Conservation (phyloP, 2,888 invertebrate genomes). For the Agrilus cyanescens region DNA sequence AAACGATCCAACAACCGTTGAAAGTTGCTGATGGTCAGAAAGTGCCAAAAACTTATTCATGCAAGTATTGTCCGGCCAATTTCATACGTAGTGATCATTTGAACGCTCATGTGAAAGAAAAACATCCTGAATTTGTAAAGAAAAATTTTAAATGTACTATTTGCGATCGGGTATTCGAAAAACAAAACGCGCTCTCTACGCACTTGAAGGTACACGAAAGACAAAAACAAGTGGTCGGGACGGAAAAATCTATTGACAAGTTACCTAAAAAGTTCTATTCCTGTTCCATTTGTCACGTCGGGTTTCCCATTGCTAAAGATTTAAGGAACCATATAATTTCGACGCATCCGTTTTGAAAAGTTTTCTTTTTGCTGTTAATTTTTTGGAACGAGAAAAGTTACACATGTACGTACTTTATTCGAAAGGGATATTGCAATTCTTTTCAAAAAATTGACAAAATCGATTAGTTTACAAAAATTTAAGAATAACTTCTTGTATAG, state of each 20-base stretch:
- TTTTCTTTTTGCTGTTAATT: slow-evolving; percentile 1
- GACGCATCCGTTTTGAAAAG: slow-evolving; percentile 30
- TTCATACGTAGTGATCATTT: slow-evolving; percentile 52
- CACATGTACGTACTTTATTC: background rate
- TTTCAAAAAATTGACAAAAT: background rate
- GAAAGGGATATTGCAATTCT: background rate
- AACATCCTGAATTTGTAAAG: slow-evolving; percentile 39
- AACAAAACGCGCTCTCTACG: slow-evolving; percentile 50
- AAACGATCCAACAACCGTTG: slow-evolving; percentile 26
- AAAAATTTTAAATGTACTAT: slow-evolving; percentile 46
- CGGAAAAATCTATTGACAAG: slow-evolving; percentile 21
- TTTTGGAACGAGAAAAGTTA: background rate
- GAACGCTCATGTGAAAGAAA: slow-evolving; percentile 50
- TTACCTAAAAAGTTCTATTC: slow-evolving; percentile 27
- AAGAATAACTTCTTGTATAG: too few species aligned
- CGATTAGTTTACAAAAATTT: too few species aligned
- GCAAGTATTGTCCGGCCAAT: slow-evolving; percentile 49
- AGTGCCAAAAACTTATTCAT: slow-evolving; percentile 31
- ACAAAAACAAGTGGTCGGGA: slow-evolving; percentile 27
- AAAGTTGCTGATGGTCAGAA: slow-evolving; percentile 18
- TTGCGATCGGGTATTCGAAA: slow-evolving; percentile 50
- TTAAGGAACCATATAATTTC: slow-evolving; percentile 31
- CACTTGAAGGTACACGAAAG: slow-evolving; percentile 49
- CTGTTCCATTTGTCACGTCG: slow-evolving; percentile 45
- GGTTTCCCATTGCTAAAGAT: slow-evolving; percentile 31